phyloP scores from a whole-genome alignment of 2,113 vertebrate genomes.

The Anoplopoma fimbria region DNA sequence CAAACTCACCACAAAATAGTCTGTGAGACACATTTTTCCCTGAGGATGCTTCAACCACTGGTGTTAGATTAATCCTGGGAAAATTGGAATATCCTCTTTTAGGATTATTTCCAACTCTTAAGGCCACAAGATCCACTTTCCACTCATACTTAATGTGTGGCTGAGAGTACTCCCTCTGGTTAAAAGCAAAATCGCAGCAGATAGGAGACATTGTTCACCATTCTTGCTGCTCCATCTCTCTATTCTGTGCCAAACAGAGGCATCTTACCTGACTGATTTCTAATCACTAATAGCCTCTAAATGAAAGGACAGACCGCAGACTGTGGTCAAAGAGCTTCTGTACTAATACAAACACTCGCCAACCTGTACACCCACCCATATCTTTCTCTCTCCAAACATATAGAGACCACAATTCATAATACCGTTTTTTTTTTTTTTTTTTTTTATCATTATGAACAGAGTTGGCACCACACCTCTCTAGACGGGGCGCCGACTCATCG shows the following conservation, averaged over 20 bases:
- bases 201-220: constrained; percentile 10
- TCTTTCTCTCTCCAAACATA: neutral
- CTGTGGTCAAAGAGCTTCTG: neutral
- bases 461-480: constrained; percentile 39
- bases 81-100: constrained; percentile 8
- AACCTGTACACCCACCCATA: neutral
- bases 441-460: constrained; percentile 24
- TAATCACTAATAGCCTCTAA: constrained; percentile 6
- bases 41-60: neutral
- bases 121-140: constrained; percentile 26
- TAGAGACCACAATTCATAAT: neutral
- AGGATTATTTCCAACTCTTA: neutral
- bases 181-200: neutral
- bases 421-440: too few relatives aligned
- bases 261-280: constrained; percentile 4
- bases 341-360: neutral
- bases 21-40: neutral
- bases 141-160: neutral
- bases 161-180: neutral
- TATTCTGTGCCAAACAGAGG: neutral
- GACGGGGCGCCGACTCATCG: constrained; percentile 32
- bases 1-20: neutral
- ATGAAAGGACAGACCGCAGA: constrained; percentile 22
- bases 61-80: neutral
- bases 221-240: neutral